A percentile compares a stretch with the other conserved stretches of the same genome.
Conservation (phyloP, 2,113 vertebrate species). For the Varanus komodoensis region DNA sequence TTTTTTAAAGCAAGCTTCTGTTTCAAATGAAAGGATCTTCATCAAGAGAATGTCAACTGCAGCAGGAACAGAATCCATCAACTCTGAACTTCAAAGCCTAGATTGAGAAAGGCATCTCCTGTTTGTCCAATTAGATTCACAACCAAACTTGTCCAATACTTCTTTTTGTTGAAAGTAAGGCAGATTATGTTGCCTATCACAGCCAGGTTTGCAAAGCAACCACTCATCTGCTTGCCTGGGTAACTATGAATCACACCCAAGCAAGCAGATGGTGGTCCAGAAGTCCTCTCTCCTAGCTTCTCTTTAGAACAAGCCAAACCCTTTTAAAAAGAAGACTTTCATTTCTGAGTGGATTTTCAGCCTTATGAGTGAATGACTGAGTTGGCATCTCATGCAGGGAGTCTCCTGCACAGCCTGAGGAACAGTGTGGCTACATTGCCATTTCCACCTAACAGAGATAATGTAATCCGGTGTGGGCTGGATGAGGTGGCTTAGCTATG, state of each 20-base stretch:
- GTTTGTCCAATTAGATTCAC: constrained; percentile 61
- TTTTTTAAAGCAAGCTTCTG: neutral
- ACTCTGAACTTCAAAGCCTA: neutral
- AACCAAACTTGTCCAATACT: constrained; percentile 27
- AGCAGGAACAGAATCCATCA: constrained; percentile 62
- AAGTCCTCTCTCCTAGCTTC: neutral
- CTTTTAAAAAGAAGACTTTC: neutral
- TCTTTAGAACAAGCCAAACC: neutral
- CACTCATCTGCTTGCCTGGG: constrained; percentile 13
- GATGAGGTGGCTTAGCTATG: neutral
- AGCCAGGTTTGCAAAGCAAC: constrained; percentile 7
- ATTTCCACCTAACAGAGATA: neutral
- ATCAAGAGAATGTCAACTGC: constrained; percentile 56
- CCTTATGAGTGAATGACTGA: neutral
- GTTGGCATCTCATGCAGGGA: neutral
- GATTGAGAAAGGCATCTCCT: constrained; percentile 46
- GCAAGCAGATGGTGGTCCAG: neutral
- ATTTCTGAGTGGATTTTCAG: neutral
- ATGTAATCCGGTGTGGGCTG: neutral
- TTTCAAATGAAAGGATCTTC: constrained; percentile 60
- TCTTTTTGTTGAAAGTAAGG: constrained; percentile 48
- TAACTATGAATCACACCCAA: constrained; percentile 1
- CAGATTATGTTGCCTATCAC: constrained; percentile 39
- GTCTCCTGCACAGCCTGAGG: neutral
- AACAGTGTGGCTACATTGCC: neutral